Evolutionary conservation across 2,113 vertebrate species (phyloP).

Genomic region (Epinephelus cyanopodus): DNA sequence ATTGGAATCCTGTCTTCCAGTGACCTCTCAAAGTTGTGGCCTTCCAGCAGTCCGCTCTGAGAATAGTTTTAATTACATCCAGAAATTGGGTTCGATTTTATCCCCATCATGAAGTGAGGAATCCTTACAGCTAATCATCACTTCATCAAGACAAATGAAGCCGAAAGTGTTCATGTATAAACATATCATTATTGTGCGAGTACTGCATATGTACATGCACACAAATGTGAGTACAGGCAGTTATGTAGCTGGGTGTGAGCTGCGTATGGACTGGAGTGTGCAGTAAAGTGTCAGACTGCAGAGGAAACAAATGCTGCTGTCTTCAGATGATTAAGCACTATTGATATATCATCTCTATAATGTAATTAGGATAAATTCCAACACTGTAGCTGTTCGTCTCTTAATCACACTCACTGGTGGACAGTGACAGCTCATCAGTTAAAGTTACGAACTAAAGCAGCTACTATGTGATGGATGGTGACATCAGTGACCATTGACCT

Average conservation of each 20-base stretch:
- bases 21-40: constrained; percentile 72
- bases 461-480: constrained; percentile 31
- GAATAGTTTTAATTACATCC: constrained; percentile 78
- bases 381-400: constrained; percentile 34
- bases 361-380: constrained; percentile 70
- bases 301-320: constrained; percentile 32
- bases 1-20: constrained; percentile 69
- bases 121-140: constrained; percentile 54
- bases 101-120: constrained; percentile 63
- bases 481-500: constrained; percentile 46
- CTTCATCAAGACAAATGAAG: constrained; percentile 60
- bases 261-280: not conserved
- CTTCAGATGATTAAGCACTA: constrained; percentile 57
- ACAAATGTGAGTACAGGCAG: not conserved
- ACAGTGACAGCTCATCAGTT: constrained; percentile 50
- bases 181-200: not conserved
- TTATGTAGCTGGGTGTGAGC: not conserved
- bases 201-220: not conserved
- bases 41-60: constrained; percentile 54
- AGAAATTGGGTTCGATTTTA: constrained; percentile 79
- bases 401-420: constrained; percentile 54
- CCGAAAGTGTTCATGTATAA: not conserved
- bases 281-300: constrained; percentile 16
- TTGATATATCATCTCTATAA: constrained; percentile 64
- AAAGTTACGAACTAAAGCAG: constrained; percentile 39